phyloP scores from a whole-genome alignment of 2,888 invertebrate genomes.

The Abrostola tripartita region DNA sequence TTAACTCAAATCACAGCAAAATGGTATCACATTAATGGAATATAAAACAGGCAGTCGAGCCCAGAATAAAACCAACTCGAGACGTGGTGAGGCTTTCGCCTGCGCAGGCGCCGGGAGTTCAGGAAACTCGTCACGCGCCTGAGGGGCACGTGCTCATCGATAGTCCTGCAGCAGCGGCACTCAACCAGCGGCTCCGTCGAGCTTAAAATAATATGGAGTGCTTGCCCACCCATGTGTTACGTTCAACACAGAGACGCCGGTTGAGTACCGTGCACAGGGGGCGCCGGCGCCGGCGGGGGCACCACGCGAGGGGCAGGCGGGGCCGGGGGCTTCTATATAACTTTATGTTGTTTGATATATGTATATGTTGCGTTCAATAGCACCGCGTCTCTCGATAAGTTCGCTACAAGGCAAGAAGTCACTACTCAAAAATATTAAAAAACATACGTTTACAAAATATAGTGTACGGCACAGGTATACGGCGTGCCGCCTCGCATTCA shows the following conservation, averaged over 20 bases:
- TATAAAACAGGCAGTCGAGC: constrained; percentile 9
- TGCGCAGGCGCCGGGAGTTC: background rate
- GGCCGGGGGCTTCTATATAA: background rate
- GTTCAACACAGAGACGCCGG: no score
- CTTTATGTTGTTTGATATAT: background rate
- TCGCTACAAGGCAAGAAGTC: constrained; percentile 57
- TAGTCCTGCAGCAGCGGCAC: no score
- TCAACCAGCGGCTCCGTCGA: no score
- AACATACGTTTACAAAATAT: constrained; percentile 46
- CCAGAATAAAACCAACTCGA: constrained; percentile 1
- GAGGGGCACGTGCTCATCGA: no score
- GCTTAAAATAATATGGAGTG: no score
- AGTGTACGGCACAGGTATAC: constrained; percentile 31
- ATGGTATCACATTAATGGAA: constrained; percentile 51
- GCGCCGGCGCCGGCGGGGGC: no score
- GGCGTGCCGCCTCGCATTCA: constrained; percentile 34
- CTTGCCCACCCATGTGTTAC: no score
- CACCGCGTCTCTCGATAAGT: constrained; percentile 55
- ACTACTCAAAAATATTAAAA: constrained; percentile 32
- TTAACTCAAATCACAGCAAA: constrained; percentile 66
- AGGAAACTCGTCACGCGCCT: no score
- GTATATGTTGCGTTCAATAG: constrained; percentile 43
- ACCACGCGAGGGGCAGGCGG: no score
- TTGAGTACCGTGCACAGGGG: no score
- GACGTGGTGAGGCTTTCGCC: background rate